A percentile compares a stretch with the other conserved stretches of the same genome.
These are phyloP conservation scores for Rhamnusium bicolor DNA, from an alignment of 2,888 invertebrate genomes.

Conservation along the genomic window DNA sequence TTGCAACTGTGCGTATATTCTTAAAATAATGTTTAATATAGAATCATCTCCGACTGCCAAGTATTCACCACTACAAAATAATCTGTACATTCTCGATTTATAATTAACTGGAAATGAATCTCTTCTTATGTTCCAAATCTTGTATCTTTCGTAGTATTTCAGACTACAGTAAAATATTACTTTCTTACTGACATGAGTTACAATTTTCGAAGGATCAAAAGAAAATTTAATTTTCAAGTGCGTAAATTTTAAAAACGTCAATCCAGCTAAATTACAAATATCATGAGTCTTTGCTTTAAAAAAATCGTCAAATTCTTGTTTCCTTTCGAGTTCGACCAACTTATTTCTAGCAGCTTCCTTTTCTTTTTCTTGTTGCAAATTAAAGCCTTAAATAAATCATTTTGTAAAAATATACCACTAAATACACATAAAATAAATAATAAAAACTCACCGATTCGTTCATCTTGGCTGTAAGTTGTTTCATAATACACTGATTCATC, in stretches of 20 bases:
- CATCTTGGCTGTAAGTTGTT: constrained; percentile 40
- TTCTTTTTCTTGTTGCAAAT: constrained; percentile 20
- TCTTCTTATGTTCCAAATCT: constrained; percentile 37
- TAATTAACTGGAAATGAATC: constrained; percentile 44
- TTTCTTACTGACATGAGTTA: constrained; percentile 27
- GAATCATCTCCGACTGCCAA: constrained; percentile 27
- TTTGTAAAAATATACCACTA: not conserved
- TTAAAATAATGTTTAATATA: constrained; percentile 17
- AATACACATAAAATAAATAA: not conserved
- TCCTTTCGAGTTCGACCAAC: constrained; percentile 1
- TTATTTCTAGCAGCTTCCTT: constrained; percentile 21
- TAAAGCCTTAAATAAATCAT: constrained; percentile 2
- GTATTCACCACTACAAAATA: constrained; percentile 15
- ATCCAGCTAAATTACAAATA: constrained; percentile 33
- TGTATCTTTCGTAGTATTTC: constrained; percentile 32
- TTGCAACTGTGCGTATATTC: constrained; percentile 26
- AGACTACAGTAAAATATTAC: constrained; percentile 38
- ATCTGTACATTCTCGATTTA: constrained; percentile 32
- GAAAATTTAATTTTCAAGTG: constrained; percentile 39
- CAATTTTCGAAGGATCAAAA: constrained; percentile 31
- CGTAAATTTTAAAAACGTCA: constrained; percentile 33
- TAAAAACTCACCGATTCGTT: constrained; percentile 39
- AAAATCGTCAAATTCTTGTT: constrained; percentile 16
- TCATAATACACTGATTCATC: constrained; percentile 30
- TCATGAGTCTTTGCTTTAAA: constrained; percentile 19